Evolutionary conservation across 92 coral and sea anemone species (phyloP).

Genomic region (Paramuricea clavata): DNA sequence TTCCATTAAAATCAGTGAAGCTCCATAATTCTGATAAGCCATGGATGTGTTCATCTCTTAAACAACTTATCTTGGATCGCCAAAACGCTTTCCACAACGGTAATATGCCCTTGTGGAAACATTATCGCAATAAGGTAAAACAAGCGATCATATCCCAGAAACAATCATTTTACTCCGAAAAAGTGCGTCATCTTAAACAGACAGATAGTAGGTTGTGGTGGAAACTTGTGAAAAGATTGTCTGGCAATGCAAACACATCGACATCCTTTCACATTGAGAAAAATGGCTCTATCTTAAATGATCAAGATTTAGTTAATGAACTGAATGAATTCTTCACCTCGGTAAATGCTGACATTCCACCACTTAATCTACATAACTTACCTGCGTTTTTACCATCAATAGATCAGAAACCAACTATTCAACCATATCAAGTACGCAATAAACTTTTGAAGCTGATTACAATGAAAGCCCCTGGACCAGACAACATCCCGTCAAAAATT

Average conservation of each 20-base stretch:
- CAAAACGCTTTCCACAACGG: conserved; percentile 59
- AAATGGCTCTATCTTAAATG: conserved; percentile 13
- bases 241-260: conserved; percentile 25
- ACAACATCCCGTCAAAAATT: conserved; percentile 1
- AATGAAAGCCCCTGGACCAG: conserved; percentile 33
- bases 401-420: conserved; percentile 34
- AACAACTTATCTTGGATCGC: conserved; percentile 54
- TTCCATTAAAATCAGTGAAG: conserved; percentile 35
- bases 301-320: conserved; percentile 17
- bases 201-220: conserved; percentile 33
- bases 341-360: conserved; percentile 53
- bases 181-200: conserved; percentile 24
- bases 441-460: conserved; percentile 3
- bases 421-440: conserved; percentile 25
- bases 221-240: conserved; percentile 32
- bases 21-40: conserved; percentile 48
- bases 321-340: conserved; percentile 34
- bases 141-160: neutral
- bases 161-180: conserved; percentile 40
- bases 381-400: conserved; percentile 49
- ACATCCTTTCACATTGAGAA: conserved; percentile 22
- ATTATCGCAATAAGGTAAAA: conserved; percentile 5
- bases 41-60: conserved; percentile 57
- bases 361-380: conserved; percentile 11
- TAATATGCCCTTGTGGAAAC: conserved; percentile 35